Percentiles rank a stretch among this genome's conserved stretches.
These are phyloP conservation scores for Elephas maximus DNA, from an alignment of 2,113 vertebrate genomes.

Conservation along the genomic window DNA sequence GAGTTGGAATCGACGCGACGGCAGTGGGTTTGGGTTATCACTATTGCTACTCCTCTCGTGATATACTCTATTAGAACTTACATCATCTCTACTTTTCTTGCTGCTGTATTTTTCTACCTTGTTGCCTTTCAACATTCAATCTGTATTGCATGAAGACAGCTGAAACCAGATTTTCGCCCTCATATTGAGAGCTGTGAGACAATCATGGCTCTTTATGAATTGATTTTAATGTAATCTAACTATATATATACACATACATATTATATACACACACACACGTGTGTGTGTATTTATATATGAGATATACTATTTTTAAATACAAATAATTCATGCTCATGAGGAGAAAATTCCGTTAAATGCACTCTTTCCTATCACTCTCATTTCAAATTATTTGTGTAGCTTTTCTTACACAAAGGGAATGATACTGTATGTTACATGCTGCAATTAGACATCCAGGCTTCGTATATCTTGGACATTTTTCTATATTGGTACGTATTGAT, in stretches of 20 bases:
- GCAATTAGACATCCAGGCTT: conserved; percentile 1
- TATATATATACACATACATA: background rate
- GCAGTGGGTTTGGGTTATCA: too few species aligned
- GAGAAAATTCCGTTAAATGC: background rate
- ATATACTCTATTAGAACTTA: background rate
- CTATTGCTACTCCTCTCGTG: background rate
- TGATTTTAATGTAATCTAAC: background rate
- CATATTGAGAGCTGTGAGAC: background rate
- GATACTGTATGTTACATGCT: background rate
- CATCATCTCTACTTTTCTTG: background rate
- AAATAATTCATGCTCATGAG: background rate
- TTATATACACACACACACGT: too few species aligned
- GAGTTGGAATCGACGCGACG: too few species aligned
- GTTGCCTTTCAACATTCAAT: background rate
- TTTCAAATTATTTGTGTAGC: background rate
- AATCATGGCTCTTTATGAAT: background rate
- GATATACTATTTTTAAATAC: background rate
- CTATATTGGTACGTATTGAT: background rate
- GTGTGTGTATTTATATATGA: background rate
- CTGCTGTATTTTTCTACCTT: background rate
- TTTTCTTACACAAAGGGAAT: conserved; percentile 29
- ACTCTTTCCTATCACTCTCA: background rate
- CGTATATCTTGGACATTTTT: background rate
- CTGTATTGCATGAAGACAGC: background rate
- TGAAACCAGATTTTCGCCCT: background rate